Evolutionary conservation across 2,888 invertebrate genomes (phyloP).

Genomic region (Trichopria drosophilae): DNA sequence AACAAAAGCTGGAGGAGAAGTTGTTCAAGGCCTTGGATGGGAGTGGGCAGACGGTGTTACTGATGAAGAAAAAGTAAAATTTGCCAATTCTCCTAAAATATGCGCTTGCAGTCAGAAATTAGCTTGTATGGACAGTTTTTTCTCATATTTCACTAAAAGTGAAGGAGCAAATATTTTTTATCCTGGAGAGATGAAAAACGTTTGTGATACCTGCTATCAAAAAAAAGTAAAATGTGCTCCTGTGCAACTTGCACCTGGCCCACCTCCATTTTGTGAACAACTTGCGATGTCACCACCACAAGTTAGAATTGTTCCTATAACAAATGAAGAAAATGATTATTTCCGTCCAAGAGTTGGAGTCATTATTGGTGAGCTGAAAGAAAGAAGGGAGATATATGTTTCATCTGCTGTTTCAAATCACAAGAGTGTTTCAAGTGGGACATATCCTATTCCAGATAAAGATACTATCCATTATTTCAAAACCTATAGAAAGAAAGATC

Average conservation of each 20-base stretch:
- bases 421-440: too few relatives aligned
- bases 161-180: slow-evolving; percentile 16
- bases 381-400: slow-evolving; percentile 23
- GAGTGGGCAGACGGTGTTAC: slow-evolving; percentile 16
- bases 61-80: slow-evolving; percentile 19
- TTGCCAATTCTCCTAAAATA: slow-evolving; percentile 20
- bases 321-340: slow-evolving; percentile 24
- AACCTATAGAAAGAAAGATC: slow-evolving; percentile 26
- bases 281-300: slow-evolving; percentile 26
- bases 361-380: slow-evolving; percentile 21
- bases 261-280: slow-evolving; percentile 24
- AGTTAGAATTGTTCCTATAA: slow-evolving; percentile 28
- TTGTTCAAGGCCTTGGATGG: slow-evolving; percentile 14
- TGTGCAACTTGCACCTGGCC: slow-evolving; percentile 22
- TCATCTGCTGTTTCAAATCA: too few relatives aligned
- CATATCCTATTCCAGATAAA: slow-evolving; percentile 19
- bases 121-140: slow-evolving; percentile 11
- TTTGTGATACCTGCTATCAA: slow-evolving; percentile 17
- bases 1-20: slow-evolving; percentile 9
- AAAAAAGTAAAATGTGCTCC: slow-evolving; percentile 16
- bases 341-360: slow-evolving; percentile 22
- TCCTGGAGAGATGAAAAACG: slow-evolving; percentile 12
- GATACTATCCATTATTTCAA: slow-evolving; percentile 21
- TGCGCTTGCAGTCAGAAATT: slow-evolving; percentile 14
- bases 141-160: slow-evolving; percentile 9